These are phyloP conservation scores for Poicephalus gulielmi DNA, from an alignment of 2,113 vertebrate species.

Conservation along the genomic window DNA sequence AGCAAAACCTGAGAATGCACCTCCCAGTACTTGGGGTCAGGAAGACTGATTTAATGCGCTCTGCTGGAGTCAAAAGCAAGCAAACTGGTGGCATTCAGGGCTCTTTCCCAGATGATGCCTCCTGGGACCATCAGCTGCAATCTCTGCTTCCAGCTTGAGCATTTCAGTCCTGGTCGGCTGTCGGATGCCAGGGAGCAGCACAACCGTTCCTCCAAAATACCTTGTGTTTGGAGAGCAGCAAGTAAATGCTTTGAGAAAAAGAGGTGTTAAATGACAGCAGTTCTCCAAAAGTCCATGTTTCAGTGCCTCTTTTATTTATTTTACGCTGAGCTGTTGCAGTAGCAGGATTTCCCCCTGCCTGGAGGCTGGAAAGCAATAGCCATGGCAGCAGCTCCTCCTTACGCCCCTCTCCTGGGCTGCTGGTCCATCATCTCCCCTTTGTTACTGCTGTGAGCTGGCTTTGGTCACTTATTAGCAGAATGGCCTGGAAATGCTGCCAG, in stretches of 20 bases:
- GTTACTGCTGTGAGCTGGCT: rapidly evolving
- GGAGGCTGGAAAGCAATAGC: rapidly evolving
- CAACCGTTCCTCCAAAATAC: not conserved
- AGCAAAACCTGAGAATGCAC: not conserved
- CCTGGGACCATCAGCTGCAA: not conserved
- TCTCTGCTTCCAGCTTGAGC: not conserved
- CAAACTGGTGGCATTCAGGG: not conserved
- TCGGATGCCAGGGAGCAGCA: not conserved
- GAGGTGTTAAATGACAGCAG: not conserved
- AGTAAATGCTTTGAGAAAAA: not conserved
- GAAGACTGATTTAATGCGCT: not conserved
- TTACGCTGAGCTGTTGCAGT: not conserved
- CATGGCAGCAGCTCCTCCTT: not conserved
- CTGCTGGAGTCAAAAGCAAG: not conserved
- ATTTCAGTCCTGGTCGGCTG: not conserved
- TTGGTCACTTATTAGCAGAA: not conserved
- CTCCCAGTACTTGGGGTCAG: not conserved
- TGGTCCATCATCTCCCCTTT: not conserved
- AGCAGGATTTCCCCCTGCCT: not conserved
- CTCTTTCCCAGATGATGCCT: not conserved
- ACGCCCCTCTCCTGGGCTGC: not conserved
- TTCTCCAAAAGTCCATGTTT: not conserved
- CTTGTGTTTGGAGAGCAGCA: not conserved
- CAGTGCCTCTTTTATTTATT: not conserved
- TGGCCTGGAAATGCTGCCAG: not conserved